Evolutionary conservation across 2,113 vertebrate species (phyloP).

Genomic region (Oryzias curvinotus): DNA sequence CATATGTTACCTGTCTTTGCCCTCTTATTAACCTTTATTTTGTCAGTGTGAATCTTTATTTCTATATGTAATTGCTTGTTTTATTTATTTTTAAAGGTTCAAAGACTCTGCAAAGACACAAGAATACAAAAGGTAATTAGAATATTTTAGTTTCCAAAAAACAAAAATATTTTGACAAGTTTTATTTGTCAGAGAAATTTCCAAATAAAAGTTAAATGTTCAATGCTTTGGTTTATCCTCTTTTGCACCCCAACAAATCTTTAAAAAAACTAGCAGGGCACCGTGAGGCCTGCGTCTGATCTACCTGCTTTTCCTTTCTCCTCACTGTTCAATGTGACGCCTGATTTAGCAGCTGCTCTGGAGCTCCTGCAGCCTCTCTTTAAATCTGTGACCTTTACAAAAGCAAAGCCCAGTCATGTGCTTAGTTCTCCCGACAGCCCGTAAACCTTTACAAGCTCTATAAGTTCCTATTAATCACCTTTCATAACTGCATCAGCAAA

Average conservation of each 20-base stretch:
- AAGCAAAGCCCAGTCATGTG: slow-evolving; percentile 7
- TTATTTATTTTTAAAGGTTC: too few species aligned
- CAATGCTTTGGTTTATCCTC: not conserved
- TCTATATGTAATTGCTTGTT: too few species aligned
- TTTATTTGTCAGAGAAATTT: too few species aligned
- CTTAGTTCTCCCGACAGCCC: slow-evolving; percentile 14
- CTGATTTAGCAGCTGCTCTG: slow-evolving; percentile 6
- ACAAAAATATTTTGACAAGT: too few species aligned
- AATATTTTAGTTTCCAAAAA: too few species aligned
- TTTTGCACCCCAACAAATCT: slow-evolving; percentile 1
- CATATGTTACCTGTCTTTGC: too few species aligned
- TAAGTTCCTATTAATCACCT: slow-evolving; percentile 21
- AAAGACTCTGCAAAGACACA: too few species aligned
- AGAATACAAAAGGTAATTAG: too few species aligned
- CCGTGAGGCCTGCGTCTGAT: slow-evolving; percentile 6
- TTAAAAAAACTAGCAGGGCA: slow-evolving; percentile 6
- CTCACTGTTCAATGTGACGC: not conserved
- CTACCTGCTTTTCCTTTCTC: slow-evolving; percentile 2
- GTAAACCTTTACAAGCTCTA: slow-evolving; percentile 16
- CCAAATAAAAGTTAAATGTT: too few species aligned
- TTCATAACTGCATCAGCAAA: slow-evolving; percentile 6
- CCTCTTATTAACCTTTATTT: too few species aligned
- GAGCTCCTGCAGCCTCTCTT: slow-evolving; percentile 8
- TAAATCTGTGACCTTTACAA: slow-evolving; percentile 30
- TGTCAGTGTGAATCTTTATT: too few species aligned